Base-by-base conservation (phyloP, 2,113 vertebrate species). In the Indicator maculatus region DNA sequence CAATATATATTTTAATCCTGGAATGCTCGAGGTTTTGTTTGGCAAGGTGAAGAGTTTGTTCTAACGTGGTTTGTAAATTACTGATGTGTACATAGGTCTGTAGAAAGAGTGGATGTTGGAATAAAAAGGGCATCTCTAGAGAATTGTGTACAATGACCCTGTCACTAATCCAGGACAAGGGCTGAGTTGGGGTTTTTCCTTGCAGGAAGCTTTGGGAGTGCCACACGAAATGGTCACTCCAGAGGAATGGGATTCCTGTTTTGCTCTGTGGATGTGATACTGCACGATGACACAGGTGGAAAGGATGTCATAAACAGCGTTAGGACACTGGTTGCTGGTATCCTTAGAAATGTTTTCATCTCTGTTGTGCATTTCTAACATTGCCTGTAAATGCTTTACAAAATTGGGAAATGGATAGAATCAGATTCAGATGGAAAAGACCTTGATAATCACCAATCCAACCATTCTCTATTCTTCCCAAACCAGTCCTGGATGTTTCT, bases 11-110 rank as follows among this genome's bases (percentile, higher is more conserved):
- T 95, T 90, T 69, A 41, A 76, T 47, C 75, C 88, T 36, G 77
- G 90, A 26, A 4, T 44, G 44, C 50, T 30, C 9, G 27, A 78
- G 74, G 6, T 72, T 81, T 64, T 86, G 77, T 93, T 88, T 89
- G 81, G 80, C 69, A 36, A 72, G 55, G 88, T 31, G 71, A 63
- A 89, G 38, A 11, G 2, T 86, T 93, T 91, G 69, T 94, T 96
- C 88, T 77, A 70, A 91, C 90, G 60, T 5, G 53, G 79, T 93
- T 96, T 97, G 86, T 96, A 95, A 90, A 92, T 79, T 53, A 91
- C 88, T 31, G 75, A 64, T 5, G 30, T 97, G 92, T 96, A 86
- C 78, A 63, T 84, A 89, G 88, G 64, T 44, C 92, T 91, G 87
- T 53, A 75, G 95, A 69, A 90, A 74, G 74, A 66, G 28, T 7